Evolutionary conservation across 1,140 invertebrate species (phyloP), one percentile per base, ranked within the genome.

Genomic region (Caenorhabditis remanei): DNA sequence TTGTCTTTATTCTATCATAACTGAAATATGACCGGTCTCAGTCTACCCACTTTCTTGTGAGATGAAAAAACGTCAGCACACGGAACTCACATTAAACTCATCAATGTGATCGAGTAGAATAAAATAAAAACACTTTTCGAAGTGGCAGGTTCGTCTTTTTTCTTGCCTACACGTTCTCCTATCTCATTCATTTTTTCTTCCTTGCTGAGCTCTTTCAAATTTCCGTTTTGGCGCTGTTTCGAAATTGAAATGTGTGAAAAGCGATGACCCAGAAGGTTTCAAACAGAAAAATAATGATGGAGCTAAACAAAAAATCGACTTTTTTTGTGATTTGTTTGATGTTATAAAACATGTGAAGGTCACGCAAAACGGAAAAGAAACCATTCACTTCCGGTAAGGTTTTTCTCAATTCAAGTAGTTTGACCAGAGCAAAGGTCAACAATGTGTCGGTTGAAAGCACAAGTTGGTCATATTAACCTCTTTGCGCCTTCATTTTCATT

Each of bases 401-500:
- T 79, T 46, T 32, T 32, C 32, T 24, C 71, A 79, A 79, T 50
- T 79, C 71, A 14, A 79, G 71, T 79, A 79, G 71, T 50, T 79
- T 79, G 71, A 79, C 46, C 71, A 79, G 71, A 79, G 71, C 71
- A 79, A 46, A 79, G 71, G 71, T 79, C 71, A 79, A 79, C 46
- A 79, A 50, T 79, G 71, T 24, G 46, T 48, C 71, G 43, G 71
- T 79, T 79, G 71, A 79, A 53, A 79, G 46, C 71, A 79, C 71
- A 71, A 46, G 8, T 13, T 53, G 4, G 50, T 13, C 50, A 58
- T 63, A 40, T 11, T 63, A 63, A 63, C 61, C n/a, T 32, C 40
- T 63, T 63, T 32, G 14, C n/a, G 14, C 19, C 19, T n/a, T 58
- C 11, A n/a, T 16, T 53, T 53, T 53, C 50, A 53, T 53, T 53